Evolutionary conservation across 2,888 invertebrate species (phyloP).

Genomic region (Hypena proboscidalis): DNA sequence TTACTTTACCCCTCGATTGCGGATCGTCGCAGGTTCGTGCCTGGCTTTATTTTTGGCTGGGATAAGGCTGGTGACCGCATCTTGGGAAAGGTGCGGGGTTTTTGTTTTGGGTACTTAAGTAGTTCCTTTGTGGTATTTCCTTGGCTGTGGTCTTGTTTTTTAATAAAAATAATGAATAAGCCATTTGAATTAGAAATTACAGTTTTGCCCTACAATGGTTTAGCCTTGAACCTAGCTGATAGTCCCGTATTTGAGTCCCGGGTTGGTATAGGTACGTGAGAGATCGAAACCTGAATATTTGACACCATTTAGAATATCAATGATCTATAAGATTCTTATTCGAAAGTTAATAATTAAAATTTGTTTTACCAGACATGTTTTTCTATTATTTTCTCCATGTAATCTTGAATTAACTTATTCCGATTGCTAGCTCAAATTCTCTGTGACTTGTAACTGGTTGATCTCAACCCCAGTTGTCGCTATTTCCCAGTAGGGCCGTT

Average conservation of each 20-base stretch:
- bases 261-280: no score
- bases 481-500: constrained; percentile 76
- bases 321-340: no score
- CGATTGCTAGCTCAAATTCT: constrained; percentile 31
- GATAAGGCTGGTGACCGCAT: constrained; percentile 33
- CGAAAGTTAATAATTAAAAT: no score
- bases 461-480: constrained; percentile 58
- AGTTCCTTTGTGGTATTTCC: not conserved
- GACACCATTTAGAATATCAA: no score
- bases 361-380: no score
- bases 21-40: constrained; percentile 49
- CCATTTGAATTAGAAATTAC: constrained; percentile 1
- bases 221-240: no score
- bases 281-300: no score
- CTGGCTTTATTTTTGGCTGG: constrained; percentile 47
- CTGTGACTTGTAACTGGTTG: constrained; percentile 38
- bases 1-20: constrained; percentile 44
- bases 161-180: not conserved
- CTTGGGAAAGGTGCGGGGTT: constrained; percentile 3
- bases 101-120: constrained; percentile 8
- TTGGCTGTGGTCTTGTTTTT: not conserved
- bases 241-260: no score
- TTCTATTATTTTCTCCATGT: no score
- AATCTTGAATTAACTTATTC: constrained; percentile 20
- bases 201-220: not conserved